Evolutionary conservation across 2,113 vertebrate species (phyloP).

Genomic region (Mesitornis unicolor): DNA sequence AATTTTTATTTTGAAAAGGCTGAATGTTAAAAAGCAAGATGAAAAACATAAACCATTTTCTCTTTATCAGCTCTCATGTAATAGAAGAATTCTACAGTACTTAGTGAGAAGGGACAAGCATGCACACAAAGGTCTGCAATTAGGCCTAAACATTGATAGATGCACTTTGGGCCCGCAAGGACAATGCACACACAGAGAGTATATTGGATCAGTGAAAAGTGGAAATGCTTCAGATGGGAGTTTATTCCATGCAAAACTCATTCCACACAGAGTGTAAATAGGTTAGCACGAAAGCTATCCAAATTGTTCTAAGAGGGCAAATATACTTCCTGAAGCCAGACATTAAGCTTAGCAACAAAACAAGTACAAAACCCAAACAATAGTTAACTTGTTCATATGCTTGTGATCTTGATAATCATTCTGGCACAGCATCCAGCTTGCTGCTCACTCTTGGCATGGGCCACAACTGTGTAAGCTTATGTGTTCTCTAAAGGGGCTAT

Average conservation of each 20-base stretch:
- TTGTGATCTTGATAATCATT: neutral
- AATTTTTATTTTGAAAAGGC: neutral
- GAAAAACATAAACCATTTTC: neutral
- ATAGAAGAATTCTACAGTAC: neutral
- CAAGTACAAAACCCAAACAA: neutral
- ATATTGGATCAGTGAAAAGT: neutral
- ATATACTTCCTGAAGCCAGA: neutral
- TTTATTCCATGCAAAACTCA: neutral
- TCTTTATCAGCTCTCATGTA: neutral
- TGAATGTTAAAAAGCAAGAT: neutral
- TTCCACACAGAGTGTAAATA: neutral
- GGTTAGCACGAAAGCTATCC: neutral
- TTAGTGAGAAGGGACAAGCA: neutral
- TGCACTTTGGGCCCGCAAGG: neutral
- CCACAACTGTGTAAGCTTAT: neutral
- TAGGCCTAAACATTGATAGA: neutral
- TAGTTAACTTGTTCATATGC: neutral
- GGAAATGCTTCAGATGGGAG: neutral
- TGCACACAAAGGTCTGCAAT: neutral
- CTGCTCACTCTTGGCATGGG: conserved; percentile 4
- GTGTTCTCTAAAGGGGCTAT: neutral
- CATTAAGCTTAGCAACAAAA: neutral
- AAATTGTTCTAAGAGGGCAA: neutral
- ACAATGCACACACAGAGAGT: neutral
- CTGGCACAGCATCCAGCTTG: neutral